A percentile compares a stretch with the other conserved stretches of the same genome.
These are phyloP conservation scores for Bergia sp. DNA, from an alignment of 92 coral and sea anemone species.

Conservation along the genomic window DNA sequence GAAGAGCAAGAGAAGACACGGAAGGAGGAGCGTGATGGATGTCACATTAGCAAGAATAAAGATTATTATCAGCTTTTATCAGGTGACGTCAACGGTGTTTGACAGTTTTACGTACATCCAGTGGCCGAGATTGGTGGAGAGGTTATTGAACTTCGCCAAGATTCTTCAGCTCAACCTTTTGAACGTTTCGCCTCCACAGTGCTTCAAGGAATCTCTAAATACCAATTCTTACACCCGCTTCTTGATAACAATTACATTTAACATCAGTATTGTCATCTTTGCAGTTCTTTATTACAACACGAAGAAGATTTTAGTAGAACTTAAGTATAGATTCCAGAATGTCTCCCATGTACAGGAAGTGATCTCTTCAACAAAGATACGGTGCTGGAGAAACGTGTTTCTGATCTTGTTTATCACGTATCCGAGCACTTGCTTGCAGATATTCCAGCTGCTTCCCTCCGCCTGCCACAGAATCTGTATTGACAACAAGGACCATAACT, in stretches of 20 bases:
- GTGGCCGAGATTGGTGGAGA: conserved; percentile 61
- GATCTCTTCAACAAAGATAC: conserved; percentile 18
- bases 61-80: conserved; percentile 67
- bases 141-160: conserved; percentile 53
- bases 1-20: neutral
- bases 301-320: conserved; percentile 20
- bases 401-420: conserved; percentile 60
- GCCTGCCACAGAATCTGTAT: conserved; percentile 62
- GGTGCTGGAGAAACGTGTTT: conserved; percentile 53
- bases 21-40: conserved; percentile 46
- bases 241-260: conserved; percentile 33
- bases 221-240: conserved; percentile 58
- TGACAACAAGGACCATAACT: conserved; percentile 4
- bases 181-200: conserved; percentile 59
- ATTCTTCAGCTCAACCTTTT: conserved; percentile 62
- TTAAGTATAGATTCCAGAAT: neutral
- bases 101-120: conserved; percentile 59
- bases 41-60: conserved; percentile 59
- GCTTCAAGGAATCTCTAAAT: conserved; percentile 45
- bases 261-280: conserved; percentile 32
- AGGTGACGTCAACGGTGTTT: conserved; percentile 59
- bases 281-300: conserved; percentile 37
- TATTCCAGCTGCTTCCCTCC: conserved; percentile 54
- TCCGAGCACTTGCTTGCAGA: conserved; percentile 60
- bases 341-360: neutral